Evolutionary conservation across 2,797 vertebrate genomes (phyloP).

Genomic region (Lepidocolaptes lacrymiger): DNA sequence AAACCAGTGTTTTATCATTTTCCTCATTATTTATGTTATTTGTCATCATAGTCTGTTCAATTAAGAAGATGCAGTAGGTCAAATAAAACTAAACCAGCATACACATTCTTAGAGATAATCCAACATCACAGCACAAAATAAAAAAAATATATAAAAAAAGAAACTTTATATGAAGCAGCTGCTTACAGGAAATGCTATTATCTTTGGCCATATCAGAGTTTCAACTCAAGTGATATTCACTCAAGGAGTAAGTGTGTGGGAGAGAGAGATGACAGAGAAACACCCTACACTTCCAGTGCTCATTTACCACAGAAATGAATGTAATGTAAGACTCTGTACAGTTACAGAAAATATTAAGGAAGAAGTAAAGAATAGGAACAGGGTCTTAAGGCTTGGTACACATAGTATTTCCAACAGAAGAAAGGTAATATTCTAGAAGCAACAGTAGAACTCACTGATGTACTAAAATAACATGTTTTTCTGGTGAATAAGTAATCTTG

Average conservation of each 20-base stretch:
- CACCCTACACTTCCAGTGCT: neutral
- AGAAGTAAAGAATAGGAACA: neutral
- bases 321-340: neutral
- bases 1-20: neutral
- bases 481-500: neutral
- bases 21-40: neutral
- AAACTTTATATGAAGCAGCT: neutral
- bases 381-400: neutral
- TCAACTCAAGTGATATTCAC: neutral
- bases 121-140: neutral
- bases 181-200: constrained; percentile 36
- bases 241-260: neutral
- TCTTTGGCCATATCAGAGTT: constrained; percentile 21
- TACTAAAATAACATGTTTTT: neutral
- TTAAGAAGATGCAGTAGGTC: neutral
- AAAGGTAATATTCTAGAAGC: neutral
- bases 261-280: constrained; percentile 9
- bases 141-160: neutral
- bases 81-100: neutral
- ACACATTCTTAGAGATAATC: neutral
- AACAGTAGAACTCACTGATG: neutral
- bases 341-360: constrained; percentile 3
- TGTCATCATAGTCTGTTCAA: neutral
- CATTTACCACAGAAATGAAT: neutral
- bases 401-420: neutral